Percentiles rank a stretch among this genome's conserved stretches.
phyloP scores from a whole-genome alignment of 2,113 vertebrate species.

The Pomatostomus ruficeps region DNA sequence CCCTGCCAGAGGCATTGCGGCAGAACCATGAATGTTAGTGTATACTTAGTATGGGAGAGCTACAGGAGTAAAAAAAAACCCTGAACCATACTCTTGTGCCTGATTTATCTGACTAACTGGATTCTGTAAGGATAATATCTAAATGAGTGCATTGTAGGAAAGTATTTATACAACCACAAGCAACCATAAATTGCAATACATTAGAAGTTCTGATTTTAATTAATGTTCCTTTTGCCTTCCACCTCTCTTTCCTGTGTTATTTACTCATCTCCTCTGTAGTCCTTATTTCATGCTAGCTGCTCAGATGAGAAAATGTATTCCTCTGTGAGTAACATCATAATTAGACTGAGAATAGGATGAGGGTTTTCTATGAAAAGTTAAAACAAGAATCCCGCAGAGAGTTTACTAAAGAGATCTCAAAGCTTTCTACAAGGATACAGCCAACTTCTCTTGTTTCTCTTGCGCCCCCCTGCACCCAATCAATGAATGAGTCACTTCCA shows the following conservation, averaged over 20 bases:
- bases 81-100: background rate
- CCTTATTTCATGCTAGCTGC: background rate
- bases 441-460: background rate
- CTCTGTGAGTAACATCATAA: background rate
- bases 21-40: background rate
- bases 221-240: background rate
- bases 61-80: background rate
- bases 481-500: background rate
- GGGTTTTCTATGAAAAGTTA: background rate
- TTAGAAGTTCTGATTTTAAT: background rate
- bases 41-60: background rate
- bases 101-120: background rate
- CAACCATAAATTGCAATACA: background rate
- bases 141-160: background rate
- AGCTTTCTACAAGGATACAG: background rate
- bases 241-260: background rate
- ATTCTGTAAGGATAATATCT: background rate
- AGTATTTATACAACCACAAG: background rate
- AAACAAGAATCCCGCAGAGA: background rate
- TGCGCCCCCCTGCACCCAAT: background rate
- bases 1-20: no score
- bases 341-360: background rate
- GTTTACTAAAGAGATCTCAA: background rate
- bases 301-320: background rate
- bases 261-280: background rate